A percentile compares a stretch with the other conserved stretches of the same genome.
These are phyloP conservation scores for Gymnosoma rotundatum DNA, from an alignment of 2,888 invertebrate genomes.

Conservation along the genomic window DNA sequence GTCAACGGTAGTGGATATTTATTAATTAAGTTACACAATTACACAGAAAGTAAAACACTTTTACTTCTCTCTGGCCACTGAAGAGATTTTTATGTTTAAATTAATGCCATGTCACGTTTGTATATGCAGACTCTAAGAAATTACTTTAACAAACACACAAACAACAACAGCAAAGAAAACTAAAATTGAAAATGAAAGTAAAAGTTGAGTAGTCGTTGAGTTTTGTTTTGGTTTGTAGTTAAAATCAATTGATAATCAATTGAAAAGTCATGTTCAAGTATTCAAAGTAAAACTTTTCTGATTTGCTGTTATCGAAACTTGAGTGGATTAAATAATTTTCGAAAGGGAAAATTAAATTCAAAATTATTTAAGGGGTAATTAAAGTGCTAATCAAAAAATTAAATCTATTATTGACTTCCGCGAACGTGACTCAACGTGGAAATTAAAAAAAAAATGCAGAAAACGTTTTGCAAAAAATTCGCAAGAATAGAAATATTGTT, in stretches of 20 bases:
- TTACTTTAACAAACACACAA: constrained; percentile 19
- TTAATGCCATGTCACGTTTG: constrained; percentile 65
- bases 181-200: constrained; percentile 60
- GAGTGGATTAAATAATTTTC: neutral
- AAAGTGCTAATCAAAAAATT: too few species aligned
- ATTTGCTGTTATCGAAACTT: neutral
- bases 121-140: constrained; percentile 37
- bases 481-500: too few species aligned
- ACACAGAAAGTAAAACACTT: neutral
- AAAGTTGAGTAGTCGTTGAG: constrained; percentile 9
- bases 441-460: too few species aligned
- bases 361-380: too few species aligned
- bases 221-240: neutral
- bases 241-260: constrained; percentile 8
- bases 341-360: neutral
- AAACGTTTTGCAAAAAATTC: too few species aligned
- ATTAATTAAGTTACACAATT: too few species aligned
- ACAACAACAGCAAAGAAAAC: constrained; percentile 2
- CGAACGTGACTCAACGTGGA: too few species aligned
- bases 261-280: constrained; percentile 30
- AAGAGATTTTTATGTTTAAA: constrained; percentile 39
- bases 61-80: neutral
- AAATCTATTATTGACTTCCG: too few species aligned
- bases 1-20: too few species aligned
- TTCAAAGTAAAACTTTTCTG: neutral